phyloP scores from a whole-genome alignment of 2,113 vertebrate species.

The Lophochroa leadbeateri region DNA sequence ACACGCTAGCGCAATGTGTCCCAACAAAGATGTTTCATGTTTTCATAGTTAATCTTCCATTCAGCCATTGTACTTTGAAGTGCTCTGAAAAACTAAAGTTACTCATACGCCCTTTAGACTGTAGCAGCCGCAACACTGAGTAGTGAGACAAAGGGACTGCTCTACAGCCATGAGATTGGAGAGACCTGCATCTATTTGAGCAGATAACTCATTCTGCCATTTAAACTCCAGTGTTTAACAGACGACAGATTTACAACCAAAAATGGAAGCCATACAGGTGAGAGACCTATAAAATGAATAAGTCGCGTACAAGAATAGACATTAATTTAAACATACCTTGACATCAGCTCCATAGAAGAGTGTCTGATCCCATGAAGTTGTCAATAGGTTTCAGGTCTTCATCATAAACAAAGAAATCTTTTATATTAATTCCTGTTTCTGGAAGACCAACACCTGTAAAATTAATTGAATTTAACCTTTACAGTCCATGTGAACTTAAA shows the following conservation, averaged over 20 bases:
- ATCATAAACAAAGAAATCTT: neutral
- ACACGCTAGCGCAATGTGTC: neutral
- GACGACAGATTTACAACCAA: neutral
- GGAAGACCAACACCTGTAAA: neutral
- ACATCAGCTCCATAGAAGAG: neutral
- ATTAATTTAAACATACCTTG: neutral
- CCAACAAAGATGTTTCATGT: neutral
- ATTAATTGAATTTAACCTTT: neutral
- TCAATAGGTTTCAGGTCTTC: neutral
- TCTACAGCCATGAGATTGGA: neutral
- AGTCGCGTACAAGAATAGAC: rapidly evolving
- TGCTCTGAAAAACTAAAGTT: neutral
- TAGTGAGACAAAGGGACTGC: neutral
- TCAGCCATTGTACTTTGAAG: neutral
- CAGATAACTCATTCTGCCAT: neutral
- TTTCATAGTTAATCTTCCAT: neutral
- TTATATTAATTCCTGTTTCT: neutral
- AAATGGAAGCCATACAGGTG: neutral
- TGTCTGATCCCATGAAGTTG: neutral
- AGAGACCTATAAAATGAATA: neutral
- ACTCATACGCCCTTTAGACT: neutral
- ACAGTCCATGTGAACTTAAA: neutral
- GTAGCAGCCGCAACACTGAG: neutral
- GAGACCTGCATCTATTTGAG: neutral
- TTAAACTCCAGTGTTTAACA: neutral